Evolutionary conservation across 2,888 invertebrate species (phyloP).

Genomic region (Melanotus villosus): DNA sequence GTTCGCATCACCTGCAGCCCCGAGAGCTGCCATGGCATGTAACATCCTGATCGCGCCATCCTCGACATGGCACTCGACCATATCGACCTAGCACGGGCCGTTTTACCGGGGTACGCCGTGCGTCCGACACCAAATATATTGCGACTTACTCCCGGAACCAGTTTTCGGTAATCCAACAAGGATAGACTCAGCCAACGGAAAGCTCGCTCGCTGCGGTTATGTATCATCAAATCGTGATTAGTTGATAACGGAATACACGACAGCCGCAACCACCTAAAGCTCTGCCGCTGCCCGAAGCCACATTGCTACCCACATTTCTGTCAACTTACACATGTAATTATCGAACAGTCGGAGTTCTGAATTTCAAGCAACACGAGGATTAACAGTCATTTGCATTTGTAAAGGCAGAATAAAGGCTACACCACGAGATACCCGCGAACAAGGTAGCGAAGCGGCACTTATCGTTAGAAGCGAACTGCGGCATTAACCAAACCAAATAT

Average conservation of each 20-base stretch:
- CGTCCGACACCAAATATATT: constrained; percentile 25
- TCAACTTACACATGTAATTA: constrained; percentile 43
- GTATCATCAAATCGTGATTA: constrained; percentile 54
- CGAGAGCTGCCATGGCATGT: constrained; percentile 32
- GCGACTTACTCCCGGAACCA: constrained; percentile 12
- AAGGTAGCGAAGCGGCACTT: constrained; percentile 22
- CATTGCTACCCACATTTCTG: constrained; percentile 40
- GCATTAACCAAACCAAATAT: constrained; percentile 26
- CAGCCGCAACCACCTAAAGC: constrained; percentile 44
- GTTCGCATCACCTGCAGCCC: constrained; percentile 36
- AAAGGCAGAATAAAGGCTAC: constrained; percentile 36
- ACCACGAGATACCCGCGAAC: constrained; percentile 21
- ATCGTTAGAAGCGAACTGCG: constrained; percentile 25
- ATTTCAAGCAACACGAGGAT: constrained; percentile 35
- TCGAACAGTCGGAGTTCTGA: constrained; percentile 36
- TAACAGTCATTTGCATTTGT: constrained; percentile 39
- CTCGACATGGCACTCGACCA: constrained; percentile 46
- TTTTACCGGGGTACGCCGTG: constrained; percentile 33
- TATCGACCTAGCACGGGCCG: constrained; percentile 41
- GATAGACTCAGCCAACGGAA: constrained; percentile 14
- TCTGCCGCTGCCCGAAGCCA: constrained; percentile 40
- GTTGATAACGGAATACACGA: constrained; percentile 49
- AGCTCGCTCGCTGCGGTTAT: constrained; percentile 25
- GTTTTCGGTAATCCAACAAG: constrained; percentile 24
- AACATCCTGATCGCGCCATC: constrained; percentile 45